phyloP scores from a whole-genome alignment of 2,113 vertebrate species.

The Prolemur simus region DNA sequence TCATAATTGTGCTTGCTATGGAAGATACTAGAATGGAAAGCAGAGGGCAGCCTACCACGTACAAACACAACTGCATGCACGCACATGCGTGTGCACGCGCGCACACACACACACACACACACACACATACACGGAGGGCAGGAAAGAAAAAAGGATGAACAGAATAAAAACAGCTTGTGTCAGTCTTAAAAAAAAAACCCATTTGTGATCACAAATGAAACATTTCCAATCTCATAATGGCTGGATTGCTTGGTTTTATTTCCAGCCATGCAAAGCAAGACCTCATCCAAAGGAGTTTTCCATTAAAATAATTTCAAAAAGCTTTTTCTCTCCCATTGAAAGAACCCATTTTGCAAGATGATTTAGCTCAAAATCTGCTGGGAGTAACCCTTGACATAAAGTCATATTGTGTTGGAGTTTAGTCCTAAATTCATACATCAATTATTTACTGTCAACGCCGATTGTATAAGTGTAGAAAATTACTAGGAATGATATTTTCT shows the following conservation, averaged over 20 bases:
- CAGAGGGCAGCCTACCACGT: conserved; percentile 87
- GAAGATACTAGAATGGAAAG: conserved; percentile 87
- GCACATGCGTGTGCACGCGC: too few species aligned
- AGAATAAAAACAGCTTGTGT: conserved; percentile 75
- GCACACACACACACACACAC: accelerated
- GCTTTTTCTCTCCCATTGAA: conserved; percentile 83
- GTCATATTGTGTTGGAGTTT: conserved; percentile 99
- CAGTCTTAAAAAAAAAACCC: conserved; percentile 88
- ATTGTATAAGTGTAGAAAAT: conserved; percentile 99
- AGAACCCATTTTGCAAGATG: conserved; percentile 96
- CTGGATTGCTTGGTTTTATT: conserved; percentile 87
- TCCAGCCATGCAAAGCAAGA: conserved; percentile 91
- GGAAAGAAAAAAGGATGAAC: background rate
- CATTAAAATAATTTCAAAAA: conserved; percentile 90
- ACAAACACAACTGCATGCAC: conserved; percentile 64
- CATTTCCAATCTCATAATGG: conserved; percentile 88
- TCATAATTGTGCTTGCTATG: conserved; percentile 83
- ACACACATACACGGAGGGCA: accelerated
- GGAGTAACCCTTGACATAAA: conserved; percentile 99
- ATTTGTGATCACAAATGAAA: conserved; percentile 93
- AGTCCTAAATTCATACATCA: conserved; percentile 99
- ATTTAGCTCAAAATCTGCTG: conserved; percentile 96
- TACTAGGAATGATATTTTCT: conserved; percentile 99
- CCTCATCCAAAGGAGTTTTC: conserved; percentile 89
- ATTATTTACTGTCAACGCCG: conserved; percentile 97